Evolutionary conservation across 2,888 invertebrate species (phyloP).

Genomic region (Drosophila aldrichi): DNA sequence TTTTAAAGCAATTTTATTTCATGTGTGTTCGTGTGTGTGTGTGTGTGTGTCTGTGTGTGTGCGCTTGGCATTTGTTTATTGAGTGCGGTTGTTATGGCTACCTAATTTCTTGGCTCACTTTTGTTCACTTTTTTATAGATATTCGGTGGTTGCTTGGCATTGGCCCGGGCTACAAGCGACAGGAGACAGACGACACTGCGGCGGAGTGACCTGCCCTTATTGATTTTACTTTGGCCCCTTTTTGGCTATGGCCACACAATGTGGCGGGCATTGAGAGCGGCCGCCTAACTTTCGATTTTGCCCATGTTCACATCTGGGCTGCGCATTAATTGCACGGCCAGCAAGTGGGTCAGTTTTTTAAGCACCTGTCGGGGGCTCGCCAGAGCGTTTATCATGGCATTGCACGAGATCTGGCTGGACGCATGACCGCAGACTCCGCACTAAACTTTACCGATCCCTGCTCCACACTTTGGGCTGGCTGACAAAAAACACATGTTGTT

Average conservation of each 20-base stretch:
- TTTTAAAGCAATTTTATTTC: conserved; percentile 70
- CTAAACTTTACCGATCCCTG: conserved; percentile 1
- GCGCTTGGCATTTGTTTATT: conserved; percentile 65
- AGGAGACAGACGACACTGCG: conserved; percentile 24
- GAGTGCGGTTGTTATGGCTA: conserved; percentile 67
- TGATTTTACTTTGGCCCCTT: conserved; percentile 61
- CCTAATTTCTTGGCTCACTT: conserved; percentile 50
- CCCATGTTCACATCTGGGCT: conserved; percentile 29
- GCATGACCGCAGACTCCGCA: conserved; percentile 58
- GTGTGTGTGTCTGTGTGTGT: too few relatives aligned
- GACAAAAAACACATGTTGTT: conserved; percentile 68
- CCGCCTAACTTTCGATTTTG: conserved; percentile 73
- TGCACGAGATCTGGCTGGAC: conserved; percentile 66
- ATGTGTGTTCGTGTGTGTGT: background rate
- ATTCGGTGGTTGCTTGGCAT: conserved; percentile 78
- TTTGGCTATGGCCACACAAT: conserved; percentile 49
- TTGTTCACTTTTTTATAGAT: conserved; percentile 8
- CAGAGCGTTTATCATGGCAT: conserved; percentile 68
- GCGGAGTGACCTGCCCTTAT: conserved; percentile 52
- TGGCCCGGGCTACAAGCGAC: conserved; percentile 52
- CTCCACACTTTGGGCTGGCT: conserved; percentile 23
- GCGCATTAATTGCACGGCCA: conserved; percentile 65
- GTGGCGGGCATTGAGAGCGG: conserved; percentile 53
- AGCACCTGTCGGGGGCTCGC: conserved; percentile 18
- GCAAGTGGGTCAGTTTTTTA: conserved; percentile 67